Conservation (phyloP, 2,888 invertebrate genomes). For the Sphaerophoria taeniata region DNA sequence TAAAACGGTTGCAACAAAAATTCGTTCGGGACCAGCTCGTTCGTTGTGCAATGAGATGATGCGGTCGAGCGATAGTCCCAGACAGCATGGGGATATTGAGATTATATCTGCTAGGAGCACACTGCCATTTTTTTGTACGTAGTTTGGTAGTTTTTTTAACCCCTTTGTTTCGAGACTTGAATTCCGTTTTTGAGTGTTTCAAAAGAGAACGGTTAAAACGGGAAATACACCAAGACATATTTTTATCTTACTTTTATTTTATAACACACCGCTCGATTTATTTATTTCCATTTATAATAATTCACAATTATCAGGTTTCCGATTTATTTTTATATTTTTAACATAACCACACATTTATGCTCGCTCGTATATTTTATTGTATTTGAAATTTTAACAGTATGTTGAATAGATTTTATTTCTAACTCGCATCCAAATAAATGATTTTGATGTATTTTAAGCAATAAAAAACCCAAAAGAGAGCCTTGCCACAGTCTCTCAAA, state of each 20-base stretch:
- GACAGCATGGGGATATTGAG: constrained; percentile 19
- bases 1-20: constrained; percentile 58
- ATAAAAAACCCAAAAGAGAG: constrained; percentile 6
- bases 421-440: not conserved
- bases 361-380: constrained; percentile 4
- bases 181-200: not conserved
- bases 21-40: constrained; percentile 25
- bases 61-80: constrained; percentile 26
- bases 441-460: constrained; percentile 29
- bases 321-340: constrained; percentile 2
- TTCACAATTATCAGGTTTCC: not conserved
- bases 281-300: constrained; percentile 24
- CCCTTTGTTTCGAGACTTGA: not conserved
- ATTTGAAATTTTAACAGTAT: constrained; percentile 8
- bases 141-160: not conserved
- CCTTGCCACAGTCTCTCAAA: no score
- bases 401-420: constrained; percentile 9
- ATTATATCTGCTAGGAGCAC: constrained; percentile 62
- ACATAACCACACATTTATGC: not conserved
- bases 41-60: constrained; percentile 31
- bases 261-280: constrained; percentile 28
- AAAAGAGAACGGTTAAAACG: not conserved
- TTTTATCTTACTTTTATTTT: not conserved
- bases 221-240: constrained; percentile 5
- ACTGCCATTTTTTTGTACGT: constrained; percentile 56